phyloP scores from a whole-genome alignment of 1,140 invertebrate species.

The Drosophila trapezifrons region DNA sequence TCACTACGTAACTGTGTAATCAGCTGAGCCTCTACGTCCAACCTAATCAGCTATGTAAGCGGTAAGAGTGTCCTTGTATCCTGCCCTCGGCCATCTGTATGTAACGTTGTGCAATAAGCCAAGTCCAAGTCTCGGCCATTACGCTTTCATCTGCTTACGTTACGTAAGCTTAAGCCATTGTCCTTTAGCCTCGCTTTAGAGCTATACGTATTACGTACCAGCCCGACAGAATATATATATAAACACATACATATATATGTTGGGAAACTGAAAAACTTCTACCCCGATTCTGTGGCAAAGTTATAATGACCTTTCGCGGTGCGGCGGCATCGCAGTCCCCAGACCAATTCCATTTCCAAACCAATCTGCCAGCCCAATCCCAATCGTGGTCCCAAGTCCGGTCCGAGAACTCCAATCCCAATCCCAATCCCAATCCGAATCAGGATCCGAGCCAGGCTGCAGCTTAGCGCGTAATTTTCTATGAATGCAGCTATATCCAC shows the following conservation, averaged over 20 bases:
- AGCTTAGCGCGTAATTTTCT: constrained; percentile 58
- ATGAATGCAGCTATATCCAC: constrained; percentile 51
- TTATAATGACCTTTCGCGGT: constrained; percentile 63
- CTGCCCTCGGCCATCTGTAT: not conserved
- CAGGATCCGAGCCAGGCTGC: constrained; percentile 18
- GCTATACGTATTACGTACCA: not conserved
- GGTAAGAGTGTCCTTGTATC: not conserved
- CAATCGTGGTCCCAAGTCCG: constrained; percentile 11
- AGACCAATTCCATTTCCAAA: constrained; percentile 21
- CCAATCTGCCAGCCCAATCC: constrained; percentile 5
- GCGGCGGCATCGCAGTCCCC: not conserved
- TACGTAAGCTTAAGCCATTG: constrained; percentile 26
- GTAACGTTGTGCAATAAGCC: constrained; percentile 11
- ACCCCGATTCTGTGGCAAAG: constrained; percentile 31
- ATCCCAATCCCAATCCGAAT: constrained; percentile 12
- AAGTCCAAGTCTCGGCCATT: not conserved
- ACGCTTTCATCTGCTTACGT: constrained; percentile 16
- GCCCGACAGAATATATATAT: constrained; percentile 8
- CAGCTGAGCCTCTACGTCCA: not conserved
- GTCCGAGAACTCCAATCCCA: not conserved
- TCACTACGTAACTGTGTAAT: not conserved
- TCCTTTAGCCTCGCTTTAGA: not conserved
- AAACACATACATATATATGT: constrained; percentile 1
- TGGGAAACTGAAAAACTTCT: not conserved
- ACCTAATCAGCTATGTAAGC: constrained; percentile 16